A percentile compares a stretch with the other conserved stretches of the same genome.
Evolutionary conservation across 2,888 invertebrate species (phyloP).

Genomic region (Ommatoiulus sabulosus): DNA sequence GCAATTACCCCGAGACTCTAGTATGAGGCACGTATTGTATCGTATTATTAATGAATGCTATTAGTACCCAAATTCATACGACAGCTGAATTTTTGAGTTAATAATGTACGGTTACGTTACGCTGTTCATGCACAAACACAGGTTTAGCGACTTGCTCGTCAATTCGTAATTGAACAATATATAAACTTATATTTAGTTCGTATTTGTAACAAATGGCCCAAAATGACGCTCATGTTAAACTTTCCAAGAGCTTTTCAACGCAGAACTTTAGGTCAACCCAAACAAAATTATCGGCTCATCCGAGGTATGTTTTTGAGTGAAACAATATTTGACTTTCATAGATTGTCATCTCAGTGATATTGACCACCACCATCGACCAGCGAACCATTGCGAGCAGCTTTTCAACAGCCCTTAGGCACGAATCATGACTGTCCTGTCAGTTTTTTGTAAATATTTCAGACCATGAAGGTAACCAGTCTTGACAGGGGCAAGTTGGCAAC

Average conservation of each 20-base stretch:
- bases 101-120: too few relatives aligned
- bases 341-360: conserved; percentile 11
- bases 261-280: background rate
- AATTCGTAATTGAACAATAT: too few relatives aligned
- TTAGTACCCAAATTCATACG: too few relatives aligned
- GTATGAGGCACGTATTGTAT: too few relatives aligned
- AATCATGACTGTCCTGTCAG: background rate
- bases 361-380: conserved; percentile 6
- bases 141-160: too few relatives aligned
- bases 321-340: conserved; percentile 3
- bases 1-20: too few relatives aligned
- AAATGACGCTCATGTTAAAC: too few relatives aligned
- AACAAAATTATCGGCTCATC: background rate
- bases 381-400: background rate
- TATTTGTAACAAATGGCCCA: too few relatives aligned
- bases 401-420: background rate
- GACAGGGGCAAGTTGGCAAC: background rate
- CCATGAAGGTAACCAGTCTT: background rate
- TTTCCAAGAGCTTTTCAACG: background rate
- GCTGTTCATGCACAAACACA: too few relatives aligned
- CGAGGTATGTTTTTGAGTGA: background rate
- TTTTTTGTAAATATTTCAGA: background rate
- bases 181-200: too few relatives aligned
- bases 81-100: too few relatives aligned
- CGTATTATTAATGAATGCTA: too few relatives aligned